These are phyloP conservation scores for Tethya wilhelma DNA, from an alignment of 37 sponge, comb jelly and placozoan genomes.

Conservation along the genomic window DNA sequence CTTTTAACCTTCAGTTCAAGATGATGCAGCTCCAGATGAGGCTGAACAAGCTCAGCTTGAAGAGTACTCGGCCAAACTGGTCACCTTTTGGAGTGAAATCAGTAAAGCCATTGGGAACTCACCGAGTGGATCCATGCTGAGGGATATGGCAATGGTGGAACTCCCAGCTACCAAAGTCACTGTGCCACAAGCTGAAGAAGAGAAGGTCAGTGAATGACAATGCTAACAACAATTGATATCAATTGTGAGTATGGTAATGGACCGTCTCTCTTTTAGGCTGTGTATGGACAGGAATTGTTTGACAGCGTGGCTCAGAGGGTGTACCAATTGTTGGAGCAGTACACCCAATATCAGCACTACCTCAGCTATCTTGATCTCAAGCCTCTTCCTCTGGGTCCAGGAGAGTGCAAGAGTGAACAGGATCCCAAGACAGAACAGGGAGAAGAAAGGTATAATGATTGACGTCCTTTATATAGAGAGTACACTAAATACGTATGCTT, in stretches of 20 bases:
- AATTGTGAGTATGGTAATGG: neutral
- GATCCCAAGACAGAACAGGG: neutral
- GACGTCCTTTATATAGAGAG: neutral
- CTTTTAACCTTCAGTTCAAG: too few relatives aligned
- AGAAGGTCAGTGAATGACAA: slow-evolving; percentile 9
- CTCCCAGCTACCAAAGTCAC: slow-evolving; percentile 1
- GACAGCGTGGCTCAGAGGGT: slow-evolving; percentile 39
- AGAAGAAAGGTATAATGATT: neutral
- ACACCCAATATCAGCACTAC: slow-evolving; percentile 68
- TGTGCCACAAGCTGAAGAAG: slow-evolving; percentile 31
- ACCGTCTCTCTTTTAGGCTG: slow-evolving; percentile 23
- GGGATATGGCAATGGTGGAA: slow-evolving; percentile 69
- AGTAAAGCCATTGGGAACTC: slow-evolving; percentile 12
- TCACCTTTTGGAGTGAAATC: slow-evolving; percentile 42
- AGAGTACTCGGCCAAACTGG: neutral
- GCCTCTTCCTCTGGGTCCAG: slow-evolving; percentile 1
- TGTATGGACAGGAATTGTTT: slow-evolving; percentile 57
- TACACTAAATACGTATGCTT: neutral
- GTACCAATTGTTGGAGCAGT: slow-evolving; percentile 51
- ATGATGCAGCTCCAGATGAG: slow-evolving; percentile 22
- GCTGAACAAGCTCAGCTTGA: slow-evolving; percentile 1
- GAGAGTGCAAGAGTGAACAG: neutral
- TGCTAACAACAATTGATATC: too few relatives aligned
- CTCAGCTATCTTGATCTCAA: slow-evolving; percentile 35
- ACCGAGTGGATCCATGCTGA: slow-evolving; percentile 53